A percentile compares a stretch with the other conserved stretches of the same genome.
phyloP scores from a whole-genome alignment of 2,888 invertebrate species.

The Antheraea yamamai region DNA sequence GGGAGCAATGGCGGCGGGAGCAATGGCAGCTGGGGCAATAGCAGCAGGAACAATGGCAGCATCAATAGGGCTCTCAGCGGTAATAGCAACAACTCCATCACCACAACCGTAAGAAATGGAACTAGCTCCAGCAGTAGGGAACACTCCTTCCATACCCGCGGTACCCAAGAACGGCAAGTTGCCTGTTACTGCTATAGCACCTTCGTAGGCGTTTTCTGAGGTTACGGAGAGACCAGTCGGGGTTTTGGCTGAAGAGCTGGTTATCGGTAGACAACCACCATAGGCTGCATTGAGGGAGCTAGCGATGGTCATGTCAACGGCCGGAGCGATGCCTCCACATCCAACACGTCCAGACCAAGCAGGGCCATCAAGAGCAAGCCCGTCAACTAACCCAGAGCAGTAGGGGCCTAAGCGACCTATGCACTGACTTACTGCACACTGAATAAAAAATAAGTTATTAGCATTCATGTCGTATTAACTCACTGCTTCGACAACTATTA shows the following conservation, averaged over 20 bases:
- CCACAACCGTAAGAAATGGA: constrained; percentile 33
- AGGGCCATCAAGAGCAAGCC: neutral
- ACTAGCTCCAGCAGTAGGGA: constrained; percentile 40
- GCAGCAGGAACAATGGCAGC: constrained; percentile 5
- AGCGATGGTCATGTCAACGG: constrained; percentile 17
- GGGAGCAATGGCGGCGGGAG: neutral
- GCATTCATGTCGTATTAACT: neutral
- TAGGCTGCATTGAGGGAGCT: constrained; percentile 17
- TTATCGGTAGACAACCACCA: constrained; percentile 29
- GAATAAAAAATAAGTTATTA: neutral
- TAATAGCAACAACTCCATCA: constrained; percentile 24
- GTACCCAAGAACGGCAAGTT: constrained; percentile 40
- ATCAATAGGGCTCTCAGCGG: constrained; percentile 13
- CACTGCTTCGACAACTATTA: neutral
- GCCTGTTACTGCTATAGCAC: constrained; percentile 30
- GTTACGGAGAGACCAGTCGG: constrained; percentile 30
- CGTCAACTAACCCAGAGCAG: too few relatives aligned
- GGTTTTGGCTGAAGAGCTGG: constrained; percentile 29
- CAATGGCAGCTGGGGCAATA: neutral
- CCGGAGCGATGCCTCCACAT: constrained; percentile 14
- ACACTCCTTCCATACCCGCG: constrained; percentile 41
- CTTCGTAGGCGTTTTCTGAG: constrained; percentile 36
- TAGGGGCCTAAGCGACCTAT: neutral
- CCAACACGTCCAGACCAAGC: constrained; percentile 12
- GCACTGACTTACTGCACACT: neutral